A percentile compares a stretch with the other conserved stretches of the same genome.
phyloP scores from a whole-genome alignment of 1,140 invertebrate genomes.

The Zaprionus taronus region DNA sequence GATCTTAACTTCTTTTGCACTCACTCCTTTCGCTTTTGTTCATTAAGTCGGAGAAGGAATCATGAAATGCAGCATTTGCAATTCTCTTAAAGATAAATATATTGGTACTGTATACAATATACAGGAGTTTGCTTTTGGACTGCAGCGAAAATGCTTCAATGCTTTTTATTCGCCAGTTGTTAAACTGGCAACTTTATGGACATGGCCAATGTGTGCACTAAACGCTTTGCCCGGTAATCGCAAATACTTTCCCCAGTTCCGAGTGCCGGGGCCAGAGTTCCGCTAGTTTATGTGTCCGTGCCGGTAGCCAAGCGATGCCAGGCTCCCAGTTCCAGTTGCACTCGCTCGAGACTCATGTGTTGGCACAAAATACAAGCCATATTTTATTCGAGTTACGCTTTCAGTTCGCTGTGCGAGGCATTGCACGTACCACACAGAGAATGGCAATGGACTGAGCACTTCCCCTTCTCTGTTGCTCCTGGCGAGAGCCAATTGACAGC shows the following conservation, averaged over 20 bases:
- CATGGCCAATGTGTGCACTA: slow-evolving; percentile 45
- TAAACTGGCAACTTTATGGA: slow-evolving; percentile 47
- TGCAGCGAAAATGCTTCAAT: slow-evolving; percentile 24
- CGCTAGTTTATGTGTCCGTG: slow-evolving; percentile 48
- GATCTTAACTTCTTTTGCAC: no score
- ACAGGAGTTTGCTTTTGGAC: background rate
- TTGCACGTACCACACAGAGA: slow-evolving; percentile 29
- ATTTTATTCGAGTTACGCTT: slow-evolving; percentile 42
- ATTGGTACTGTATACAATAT: background rate
- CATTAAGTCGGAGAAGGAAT: slow-evolving; percentile 13
- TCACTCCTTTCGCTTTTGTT: background rate
- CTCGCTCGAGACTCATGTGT: slow-evolving; percentile 21
- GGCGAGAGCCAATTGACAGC: slow-evolving; percentile 45
- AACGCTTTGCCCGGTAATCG: slow-evolving; percentile 52
- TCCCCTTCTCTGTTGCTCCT: slow-evolving; percentile 3
- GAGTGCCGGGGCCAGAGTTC: slow-evolving; percentile 34
- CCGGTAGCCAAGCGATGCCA: slow-evolving; percentile 20
- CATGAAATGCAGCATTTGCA: slow-evolving; percentile 16
- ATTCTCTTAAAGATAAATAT: background rate
- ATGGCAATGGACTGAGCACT: background rate
- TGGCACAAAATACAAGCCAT: slow-evolving; percentile 47
- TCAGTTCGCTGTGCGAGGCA: slow-evolving; percentile 17
- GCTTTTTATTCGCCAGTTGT: slow-evolving; percentile 45
- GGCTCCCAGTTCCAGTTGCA: background rate
- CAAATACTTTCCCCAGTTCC: slow-evolving; percentile 36